Evolutionary conservation across 2,888 invertebrate genomes (phyloP).

Genomic region (Amphipoea lucens): DNA sequence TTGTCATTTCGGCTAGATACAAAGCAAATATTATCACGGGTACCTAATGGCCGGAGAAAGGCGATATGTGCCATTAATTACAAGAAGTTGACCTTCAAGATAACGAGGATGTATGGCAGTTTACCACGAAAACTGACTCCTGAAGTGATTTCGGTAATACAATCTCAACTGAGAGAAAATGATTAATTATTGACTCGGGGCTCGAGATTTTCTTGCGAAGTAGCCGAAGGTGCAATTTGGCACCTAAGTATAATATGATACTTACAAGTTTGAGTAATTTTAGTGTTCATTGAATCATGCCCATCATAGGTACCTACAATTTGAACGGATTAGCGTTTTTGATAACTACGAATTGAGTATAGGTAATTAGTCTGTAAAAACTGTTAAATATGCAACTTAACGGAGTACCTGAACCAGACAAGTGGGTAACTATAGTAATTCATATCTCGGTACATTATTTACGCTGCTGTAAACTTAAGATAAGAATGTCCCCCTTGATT

Average conservation of each 20-base stretch:
- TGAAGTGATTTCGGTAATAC: constrained; percentile 26
- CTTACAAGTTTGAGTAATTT: background rate
- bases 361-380: background rate
- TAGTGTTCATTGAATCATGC: background rate
- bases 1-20: background rate
- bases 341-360: background rate
- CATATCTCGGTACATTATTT: background rate
- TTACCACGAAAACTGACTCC: constrained; percentile 42
- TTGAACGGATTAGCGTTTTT: background rate
- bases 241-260: background rate
- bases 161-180: constrained; percentile 13
- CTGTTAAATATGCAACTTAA: too few species aligned
- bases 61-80: constrained; percentile 56
- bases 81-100: constrained; percentile 43
- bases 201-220: too few species aligned
- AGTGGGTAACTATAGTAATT: background rate
- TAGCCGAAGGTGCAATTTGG: background rate
- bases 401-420: background rate
- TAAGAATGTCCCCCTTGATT: background rate
- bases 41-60: constrained; percentile 43
- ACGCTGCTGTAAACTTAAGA: background rate
- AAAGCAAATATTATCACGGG: constrained; percentile 24
- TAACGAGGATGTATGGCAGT: constrained; percentile 44
- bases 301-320: background rate
- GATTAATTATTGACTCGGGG: background rate